These are phyloP conservation scores for Aurelia aurita DNA, from an alignment of 30 jellyfish, hydroid and myxozoan genomes.

Conservation along the genomic window DNA sequence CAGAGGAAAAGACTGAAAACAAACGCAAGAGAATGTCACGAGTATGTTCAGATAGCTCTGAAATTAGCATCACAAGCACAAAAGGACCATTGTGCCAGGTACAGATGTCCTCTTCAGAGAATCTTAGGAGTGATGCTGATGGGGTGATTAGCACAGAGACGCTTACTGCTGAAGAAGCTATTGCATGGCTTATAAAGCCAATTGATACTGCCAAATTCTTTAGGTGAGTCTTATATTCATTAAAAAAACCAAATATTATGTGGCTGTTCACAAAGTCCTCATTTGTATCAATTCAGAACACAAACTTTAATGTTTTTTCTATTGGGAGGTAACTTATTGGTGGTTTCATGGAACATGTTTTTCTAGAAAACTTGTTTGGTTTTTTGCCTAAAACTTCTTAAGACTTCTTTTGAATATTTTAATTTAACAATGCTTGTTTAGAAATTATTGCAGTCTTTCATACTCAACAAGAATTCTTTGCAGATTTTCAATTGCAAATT, in stretches of 20 bases:
- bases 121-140: slow-evolving; percentile 15
- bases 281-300: neutral
- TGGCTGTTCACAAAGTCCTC: neutral
- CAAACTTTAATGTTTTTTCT: neutral
- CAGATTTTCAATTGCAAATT: too few species aligned
- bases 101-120: slow-evolving; percentile 58
- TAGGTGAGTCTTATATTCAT: slow-evolving; percentile 42
- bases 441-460: too few species aligned
- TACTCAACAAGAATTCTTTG: too few species aligned
- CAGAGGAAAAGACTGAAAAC: neutral
- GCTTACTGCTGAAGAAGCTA: slow-evolving; percentile 50
- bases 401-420: too few species aligned
- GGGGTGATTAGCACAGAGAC: slow-evolving; percentile 6
- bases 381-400: too few species aligned
- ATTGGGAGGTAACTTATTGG: too few species aligned
- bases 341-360: too few species aligned
- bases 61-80: slow-evolving; percentile 16
- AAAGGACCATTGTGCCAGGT: slow-evolving; percentile 42
- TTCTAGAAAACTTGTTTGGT: too few species aligned
- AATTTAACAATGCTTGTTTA: too few species aligned
- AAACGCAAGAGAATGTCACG: neutral
- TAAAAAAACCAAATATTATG: neutral
- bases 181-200: slow-evolving; percentile 84
- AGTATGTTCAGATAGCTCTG: slow-evolving; percentile 14
- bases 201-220: slow-evolving; percentile 64